phyloP scores from a whole-genome alignment of 2,113 vertebrate genomes.

The Lichenostomus cassidix region DNA sequence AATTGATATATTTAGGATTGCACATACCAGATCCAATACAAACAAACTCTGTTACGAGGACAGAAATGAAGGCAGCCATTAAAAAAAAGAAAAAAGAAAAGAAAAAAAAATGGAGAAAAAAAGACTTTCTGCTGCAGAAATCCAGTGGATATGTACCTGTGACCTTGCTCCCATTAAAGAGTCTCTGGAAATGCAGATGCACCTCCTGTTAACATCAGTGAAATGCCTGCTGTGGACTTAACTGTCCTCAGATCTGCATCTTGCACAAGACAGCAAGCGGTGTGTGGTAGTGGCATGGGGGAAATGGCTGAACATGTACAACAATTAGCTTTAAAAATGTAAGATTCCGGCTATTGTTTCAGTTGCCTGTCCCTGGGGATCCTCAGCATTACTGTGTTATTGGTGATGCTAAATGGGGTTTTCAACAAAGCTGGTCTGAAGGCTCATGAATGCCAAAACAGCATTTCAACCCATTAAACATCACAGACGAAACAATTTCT shows the following conservation, averaged over 20 bases:
- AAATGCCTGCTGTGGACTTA: not conserved
- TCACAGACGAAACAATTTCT: conserved; percentile 18
- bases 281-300: conserved; percentile 5
- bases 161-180: not conserved
- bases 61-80: rapidly evolving
- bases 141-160: not conserved
- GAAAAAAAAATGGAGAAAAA: not conserved
- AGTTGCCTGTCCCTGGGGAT: conserved; percentile 1
- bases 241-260: not conserved
- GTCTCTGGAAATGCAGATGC: not conserved
- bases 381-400: not conserved
- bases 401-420: conserved; percentile 49
- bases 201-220: not conserved
- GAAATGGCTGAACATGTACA: not conserved
- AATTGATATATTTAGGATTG: not conserved
- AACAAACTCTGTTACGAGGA: not conserved
- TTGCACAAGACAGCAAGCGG: not conserved
- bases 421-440: conserved; percentile 46
- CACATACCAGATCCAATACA: not conserved
- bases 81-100: not conserved
- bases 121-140: not conserved
- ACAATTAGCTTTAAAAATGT: conserved; percentile 31
- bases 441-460: conserved; percentile 23
- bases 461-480: conserved; percentile 50
- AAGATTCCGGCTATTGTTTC: conserved; percentile 20